These are phyloP conservation scores for Tiphia femorata DNA, from an alignment of 2,888 invertebrate genomes.

Conservation along the genomic window DNA sequence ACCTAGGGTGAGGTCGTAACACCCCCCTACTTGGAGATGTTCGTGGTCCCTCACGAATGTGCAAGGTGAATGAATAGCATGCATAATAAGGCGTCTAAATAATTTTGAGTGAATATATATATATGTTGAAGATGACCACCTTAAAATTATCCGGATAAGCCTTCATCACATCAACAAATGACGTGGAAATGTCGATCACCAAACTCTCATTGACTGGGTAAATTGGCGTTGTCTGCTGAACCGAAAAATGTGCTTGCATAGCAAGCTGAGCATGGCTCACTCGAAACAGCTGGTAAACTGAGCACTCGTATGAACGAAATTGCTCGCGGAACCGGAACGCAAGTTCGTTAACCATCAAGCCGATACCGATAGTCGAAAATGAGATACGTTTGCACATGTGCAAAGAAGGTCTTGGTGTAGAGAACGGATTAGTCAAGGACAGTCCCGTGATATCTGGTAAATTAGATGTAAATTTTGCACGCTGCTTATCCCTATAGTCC, in stretches of 20 bases:
- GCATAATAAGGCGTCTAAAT: no score
- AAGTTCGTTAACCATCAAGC: neutral
- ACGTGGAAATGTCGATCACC: no score
- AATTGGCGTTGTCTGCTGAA: neutral
- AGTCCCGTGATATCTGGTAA: neutral
- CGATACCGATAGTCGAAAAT: neutral
- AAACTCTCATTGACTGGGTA: neutral
- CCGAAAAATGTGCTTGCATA: neutral
- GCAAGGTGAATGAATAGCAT: no score
- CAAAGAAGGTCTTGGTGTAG: neutral
- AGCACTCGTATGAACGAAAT: neutral
- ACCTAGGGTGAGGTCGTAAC: no score
- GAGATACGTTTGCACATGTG: neutral
- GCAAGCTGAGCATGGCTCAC: neutral
- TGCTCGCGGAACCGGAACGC: neutral
- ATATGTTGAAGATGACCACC: no score
- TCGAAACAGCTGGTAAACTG: neutral
- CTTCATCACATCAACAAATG: no score
- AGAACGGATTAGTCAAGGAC: neutral
- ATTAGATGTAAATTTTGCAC: neutral
- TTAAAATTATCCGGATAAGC: no score
- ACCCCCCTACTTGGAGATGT: no score
- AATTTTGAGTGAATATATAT: no score
- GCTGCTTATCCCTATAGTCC: neutral
- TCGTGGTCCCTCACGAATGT: no score